Base-by-base conservation (phyloP, 2,888 invertebrate species). In the Calliopum simillimum region DNA sequence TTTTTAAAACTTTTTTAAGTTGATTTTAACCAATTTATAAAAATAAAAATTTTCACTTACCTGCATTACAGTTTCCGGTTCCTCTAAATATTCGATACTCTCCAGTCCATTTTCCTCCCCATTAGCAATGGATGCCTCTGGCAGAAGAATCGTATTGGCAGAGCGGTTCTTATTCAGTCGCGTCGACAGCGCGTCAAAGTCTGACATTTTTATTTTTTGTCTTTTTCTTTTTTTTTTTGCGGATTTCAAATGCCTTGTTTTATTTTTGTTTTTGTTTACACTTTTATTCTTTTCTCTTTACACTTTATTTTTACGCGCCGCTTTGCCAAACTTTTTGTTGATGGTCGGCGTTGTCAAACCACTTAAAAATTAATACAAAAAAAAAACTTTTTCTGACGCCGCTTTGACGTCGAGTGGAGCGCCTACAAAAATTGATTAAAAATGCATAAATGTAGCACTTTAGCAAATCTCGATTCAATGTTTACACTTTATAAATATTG, bases 261-360 rank as follows among this genome's bases (percentile, higher is more conserved):
- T 41, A 43, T 41, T 47, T 74, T 71, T 70, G 73, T 70, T 72
- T 72, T 70, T 67, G 68, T 72, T 66, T n/a, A 19, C 49, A 61
- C 61, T 61, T 61, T 61, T 46, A 61, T 46, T 61, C 61, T 44
- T 41, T 33, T 33, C 33, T 33, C 33, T 33, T 33, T 33, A 8
- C 33, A 33, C 33, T 33, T 33, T 33, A 33, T 33, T 33, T 33
- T 33, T 53, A 43, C 19, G 61, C 61, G 21, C 56, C 23, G 21
- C 46, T 16, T 46, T 61, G 61, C 21, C 19, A 23, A 5, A 56
- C 55, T 21, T 56, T 58, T 58, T 41, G 25, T 58, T 58, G 56
- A 11, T 14, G 21, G 46, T 12, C 21, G n/a, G 21, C 46, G 44
- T 6, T 13, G 61, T 43, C n/a, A 43, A 44, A 44, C 21, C 21